Base-by-base conservation (phyloP, 30 jellyfish, hydroid and myxozoan genomes). In the Hydra vulgaris region DNA sequence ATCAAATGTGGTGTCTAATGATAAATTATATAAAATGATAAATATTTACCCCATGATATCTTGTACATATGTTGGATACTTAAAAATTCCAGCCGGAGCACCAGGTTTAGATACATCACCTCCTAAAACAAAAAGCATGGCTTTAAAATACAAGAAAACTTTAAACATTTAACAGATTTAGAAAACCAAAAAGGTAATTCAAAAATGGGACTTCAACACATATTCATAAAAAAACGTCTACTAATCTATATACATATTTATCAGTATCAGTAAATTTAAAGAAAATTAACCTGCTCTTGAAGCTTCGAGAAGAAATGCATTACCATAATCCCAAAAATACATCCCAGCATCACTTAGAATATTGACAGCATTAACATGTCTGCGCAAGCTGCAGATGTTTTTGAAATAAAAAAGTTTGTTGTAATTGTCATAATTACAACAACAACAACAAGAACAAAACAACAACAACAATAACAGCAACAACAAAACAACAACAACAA, bases 321-420 rank as follows among this genome's bases (percentile, higher is more conserved):
- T 92, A 53, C 98, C 98, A 66, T 92, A 92, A 87, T 92, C 98
- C 98, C 98, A 92, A 89, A 92, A 92, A 72, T 88, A 94, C 98
- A 92, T 92, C 75, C 98, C 98, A 8, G 95, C 98, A 27, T 79
- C 79, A 8, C 89, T 54, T 70, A 92, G 79, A 27, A 83, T 77
- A 74, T 92, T 84, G 79, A 92, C 87, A 54, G 98, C 98, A 8
- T 73, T 81, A 25, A 92, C 95, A 74, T 92, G 98, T 1, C 98
- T 95, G 17, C 98, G 53, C 66, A 92, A 82, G 54, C 98, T 91
- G 79, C 22, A 81, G n/a, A n/a, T n/a, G n/a, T n/a, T n/a, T n/a
- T n/a, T n/a, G n/a, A n/a, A n/a, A 56, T 67, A 20, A 25, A 19
- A 0, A 24, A 0, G 56, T 17, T 61, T n/a, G 19, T 17, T 17